These are phyloP conservation scores for Penaeus monodon DNA, from an alignment of 2,888 invertebrate genomes.

Conservation along the genomic window DNA sequence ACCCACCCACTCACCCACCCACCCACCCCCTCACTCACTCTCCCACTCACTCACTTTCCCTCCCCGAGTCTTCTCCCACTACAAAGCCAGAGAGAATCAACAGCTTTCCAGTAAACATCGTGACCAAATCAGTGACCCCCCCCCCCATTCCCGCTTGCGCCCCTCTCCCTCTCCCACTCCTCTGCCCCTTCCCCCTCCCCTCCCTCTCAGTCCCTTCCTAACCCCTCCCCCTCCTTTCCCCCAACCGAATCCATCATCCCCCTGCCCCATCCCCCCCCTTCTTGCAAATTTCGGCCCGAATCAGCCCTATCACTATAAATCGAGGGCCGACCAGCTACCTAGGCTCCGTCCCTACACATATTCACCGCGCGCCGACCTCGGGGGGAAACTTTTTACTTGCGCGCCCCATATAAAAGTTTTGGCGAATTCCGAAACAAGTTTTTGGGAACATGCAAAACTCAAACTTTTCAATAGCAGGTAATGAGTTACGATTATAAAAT, in stretches of 20 bases:
- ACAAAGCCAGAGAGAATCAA: no score
- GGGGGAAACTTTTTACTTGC: slow-evolving; percentile 14
- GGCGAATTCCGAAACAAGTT: slow-evolving; percentile 33
- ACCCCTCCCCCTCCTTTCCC: no score
- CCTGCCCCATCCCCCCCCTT: background rate
- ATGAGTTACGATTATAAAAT: no score
- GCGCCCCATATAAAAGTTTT: slow-evolving; percentile 32
- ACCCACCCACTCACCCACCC: background rate
- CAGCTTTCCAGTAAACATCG: no score
- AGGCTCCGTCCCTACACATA: slow-evolving; percentile 3
- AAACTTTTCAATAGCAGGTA: slow-evolving; percentile 36
- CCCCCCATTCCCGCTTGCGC: no score
- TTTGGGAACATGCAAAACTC: slow-evolving; percentile 21
- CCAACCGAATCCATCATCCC: background rate
- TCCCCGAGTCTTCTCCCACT: no score
- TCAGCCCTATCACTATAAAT: background rate
- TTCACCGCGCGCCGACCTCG: background rate
- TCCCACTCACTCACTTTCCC: background rate
- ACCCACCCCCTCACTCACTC: background rate
- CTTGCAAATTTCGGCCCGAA: background rate
- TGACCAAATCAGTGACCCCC: no score
- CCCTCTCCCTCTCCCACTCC: no score
- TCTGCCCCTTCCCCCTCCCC: no score
- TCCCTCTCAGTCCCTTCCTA: no score
- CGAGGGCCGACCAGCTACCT: background rate